These are phyloP conservation scores for Pectinophora gossypiella DNA, from an alignment of 1,140 invertebrate genomes.

Conservation along the genomic window DNA sequence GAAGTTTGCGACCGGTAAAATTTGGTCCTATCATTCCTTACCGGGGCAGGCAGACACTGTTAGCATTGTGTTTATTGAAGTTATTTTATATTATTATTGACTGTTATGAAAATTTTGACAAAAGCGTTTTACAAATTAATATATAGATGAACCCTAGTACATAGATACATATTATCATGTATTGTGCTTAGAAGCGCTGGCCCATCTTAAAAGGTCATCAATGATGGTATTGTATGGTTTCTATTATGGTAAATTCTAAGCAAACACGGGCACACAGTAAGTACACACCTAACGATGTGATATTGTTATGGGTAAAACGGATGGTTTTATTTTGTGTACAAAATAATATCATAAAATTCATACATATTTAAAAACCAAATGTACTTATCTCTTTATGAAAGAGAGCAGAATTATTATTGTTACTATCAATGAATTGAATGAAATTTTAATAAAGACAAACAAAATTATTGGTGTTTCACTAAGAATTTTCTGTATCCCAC, in stretches of 20 bases:
- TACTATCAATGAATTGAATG: slow-evolving; percentile 58
- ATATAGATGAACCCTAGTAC: slow-evolving; percentile 2
- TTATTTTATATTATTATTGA: slow-evolving; percentile 53
- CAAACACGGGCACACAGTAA: slow-evolving; percentile 53
- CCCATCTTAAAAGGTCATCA: too few relatives aligned
- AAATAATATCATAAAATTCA: slow-evolving; percentile 53
- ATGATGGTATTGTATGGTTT: too few relatives aligned
- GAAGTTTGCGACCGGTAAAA: slow-evolving; percentile 64
- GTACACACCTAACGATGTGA: slow-evolving; percentile 67
- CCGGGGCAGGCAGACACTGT: slow-evolving; percentile 48
- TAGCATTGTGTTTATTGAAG: slow-evolving; percentile 39
- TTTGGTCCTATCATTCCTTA: slow-evolving; percentile 75
- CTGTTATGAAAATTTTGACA: slow-evolving; percentile 16
- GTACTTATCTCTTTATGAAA: slow-evolving; percentile 56
- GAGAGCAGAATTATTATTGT: slow-evolving; percentile 70
- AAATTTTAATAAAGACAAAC: slow-evolving; percentile 69
- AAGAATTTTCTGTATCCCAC: background rate
- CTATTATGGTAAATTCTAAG: slow-evolving; percentile 10
- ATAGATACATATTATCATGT: too few relatives aligned
- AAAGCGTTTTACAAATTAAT: slow-evolving; percentile 16
- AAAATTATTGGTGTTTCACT: slow-evolving; percentile 10
- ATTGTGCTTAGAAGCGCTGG: too few relatives aligned
- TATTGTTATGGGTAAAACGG: slow-evolving; percentile 61
- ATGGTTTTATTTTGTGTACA: slow-evolving; percentile 71
- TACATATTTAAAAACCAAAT: slow-evolving; percentile 35